A percentile compares a stretch with the other conserved stretches of the same genome.
These are phyloP conservation scores for Anastrepha obliqua DNA, from an alignment of 1,140 invertebrate species.

Conservation along the genomic window DNA sequence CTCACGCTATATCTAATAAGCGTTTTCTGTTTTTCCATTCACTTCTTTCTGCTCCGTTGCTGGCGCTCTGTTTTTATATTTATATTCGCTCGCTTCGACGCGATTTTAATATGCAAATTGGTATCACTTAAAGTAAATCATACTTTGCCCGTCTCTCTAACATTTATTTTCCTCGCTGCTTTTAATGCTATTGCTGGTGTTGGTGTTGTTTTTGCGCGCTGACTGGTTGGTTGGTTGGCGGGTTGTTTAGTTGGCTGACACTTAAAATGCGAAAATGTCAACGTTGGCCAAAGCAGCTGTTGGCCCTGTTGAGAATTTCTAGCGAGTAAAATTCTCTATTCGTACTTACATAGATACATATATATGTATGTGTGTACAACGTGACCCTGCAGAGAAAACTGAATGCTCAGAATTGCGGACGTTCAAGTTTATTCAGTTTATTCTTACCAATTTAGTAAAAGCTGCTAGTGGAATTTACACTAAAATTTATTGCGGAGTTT, in stretches of 20 bases:
- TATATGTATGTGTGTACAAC: background rate
- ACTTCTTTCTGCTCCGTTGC: background rate
- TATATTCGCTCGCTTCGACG: slow-evolving; percentile 50
- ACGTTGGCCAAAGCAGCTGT: background rate
- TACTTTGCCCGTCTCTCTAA: background rate
- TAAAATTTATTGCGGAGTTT: no score
- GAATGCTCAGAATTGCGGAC: no score
- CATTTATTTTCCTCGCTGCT: background rate
- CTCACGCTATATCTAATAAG: background rate
- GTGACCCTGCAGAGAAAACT: background rate
- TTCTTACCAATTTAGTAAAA: no score
- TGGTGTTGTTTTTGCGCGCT: background rate
- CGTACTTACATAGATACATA: background rate
- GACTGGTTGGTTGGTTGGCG: background rate
- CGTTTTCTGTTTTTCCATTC: background rate
- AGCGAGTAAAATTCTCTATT: background rate
- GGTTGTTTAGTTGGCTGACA: background rate
- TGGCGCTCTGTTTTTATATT: slow-evolving; percentile 5
- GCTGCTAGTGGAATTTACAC: no score
- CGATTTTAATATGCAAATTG: slow-evolving; percentile 52
- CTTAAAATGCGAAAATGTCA: slow-evolving; percentile 15
- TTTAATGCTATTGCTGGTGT: background rate
- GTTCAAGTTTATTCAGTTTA: no score
- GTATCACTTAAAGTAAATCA: slow-evolving; percentile 50
- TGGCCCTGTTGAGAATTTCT: background rate